A percentile compares a stretch with the other conserved stretches of the same genome.
Evolutionary conservation across 2,113 vertebrate species (phyloP).

Genomic region (Cercocebus atys): DNA sequence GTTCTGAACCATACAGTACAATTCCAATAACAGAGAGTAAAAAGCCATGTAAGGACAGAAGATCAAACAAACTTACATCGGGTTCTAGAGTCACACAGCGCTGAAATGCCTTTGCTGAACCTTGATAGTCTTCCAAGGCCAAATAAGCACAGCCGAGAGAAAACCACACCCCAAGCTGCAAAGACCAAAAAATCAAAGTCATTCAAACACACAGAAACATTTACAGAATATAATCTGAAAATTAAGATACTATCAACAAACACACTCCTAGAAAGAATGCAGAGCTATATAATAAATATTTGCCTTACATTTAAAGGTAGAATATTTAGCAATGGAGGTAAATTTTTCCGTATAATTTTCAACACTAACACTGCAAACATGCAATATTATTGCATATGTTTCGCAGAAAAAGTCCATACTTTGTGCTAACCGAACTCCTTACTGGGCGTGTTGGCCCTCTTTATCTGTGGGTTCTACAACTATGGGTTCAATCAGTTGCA

Average conservation of each 20-base stretch:
- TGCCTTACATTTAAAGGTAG: conserved; percentile 3
- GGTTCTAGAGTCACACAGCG: conserved; percentile 95
- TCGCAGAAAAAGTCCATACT: background rate
- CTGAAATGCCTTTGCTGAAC: conserved; percentile 95
- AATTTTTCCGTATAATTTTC: conserved; percentile 5
- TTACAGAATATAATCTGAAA: background rate
- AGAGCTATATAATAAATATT: background rate
- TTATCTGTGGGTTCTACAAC: background rate
- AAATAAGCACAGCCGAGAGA: conserved; percentile 97
- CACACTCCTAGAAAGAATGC: background rate
- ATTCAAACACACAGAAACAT: background rate
- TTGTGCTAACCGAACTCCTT: background rate
- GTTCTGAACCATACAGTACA: background rate
- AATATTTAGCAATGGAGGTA: background rate
- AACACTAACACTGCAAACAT: background rate
- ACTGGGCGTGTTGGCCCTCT: background rate
- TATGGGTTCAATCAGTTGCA: background rate
- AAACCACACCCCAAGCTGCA: conserved; percentile 97
- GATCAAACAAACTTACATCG: conserved; percentile 89
- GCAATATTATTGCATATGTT: background rate
- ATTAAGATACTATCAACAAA: background rate
- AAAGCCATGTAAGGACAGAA: background rate
- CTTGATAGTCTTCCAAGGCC: conserved; percentile 92
- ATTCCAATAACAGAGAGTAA: background rate
- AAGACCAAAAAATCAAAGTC: conserved; percentile 45